Evolutionary conservation across 2,113 vertebrate genomes (phyloP).

Genomic region (Oncorhynchus nerka): DNA sequence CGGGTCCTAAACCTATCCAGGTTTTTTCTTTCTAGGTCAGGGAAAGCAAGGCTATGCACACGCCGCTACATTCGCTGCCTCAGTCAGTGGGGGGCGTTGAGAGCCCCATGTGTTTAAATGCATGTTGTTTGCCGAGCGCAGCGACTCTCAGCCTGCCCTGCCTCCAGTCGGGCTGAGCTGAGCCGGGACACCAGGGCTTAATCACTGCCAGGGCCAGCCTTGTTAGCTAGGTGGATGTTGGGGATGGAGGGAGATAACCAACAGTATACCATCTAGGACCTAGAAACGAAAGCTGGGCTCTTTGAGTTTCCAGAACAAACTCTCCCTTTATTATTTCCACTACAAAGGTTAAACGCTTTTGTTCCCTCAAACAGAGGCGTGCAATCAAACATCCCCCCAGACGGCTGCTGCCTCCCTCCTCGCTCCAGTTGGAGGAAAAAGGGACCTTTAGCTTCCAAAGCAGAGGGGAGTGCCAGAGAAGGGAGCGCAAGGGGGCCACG

Average conservation of each 20-base stretch:
- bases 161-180: constrained; percentile 14
- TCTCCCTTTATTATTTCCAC: constrained; percentile 45
- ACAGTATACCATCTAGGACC: constrained; percentile 22
- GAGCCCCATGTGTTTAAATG: constrained; percentile 38
- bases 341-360: constrained; percentile 66
- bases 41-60: constrained; percentile 20
- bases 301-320: constrained; percentile 43
- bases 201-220: constrained; percentile 32
- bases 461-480: constrained; percentile 41
- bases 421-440: constrained; percentile 48
- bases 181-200: constrained; percentile 18
- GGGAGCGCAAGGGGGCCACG: background rate
- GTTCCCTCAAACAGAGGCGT: constrained; percentile 49
- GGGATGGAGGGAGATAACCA: constrained; percentile 16
- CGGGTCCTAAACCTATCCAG: constrained; percentile 33
- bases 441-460: constrained; percentile 40
- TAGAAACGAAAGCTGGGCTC: constrained; percentile 27
- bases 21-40: constrained; percentile 40
- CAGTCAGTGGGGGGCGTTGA: constrained; percentile 25
- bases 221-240: constrained; percentile 31
- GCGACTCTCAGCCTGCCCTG: constrained; percentile 12
- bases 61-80: background rate
- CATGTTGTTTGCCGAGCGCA: constrained; percentile 14
- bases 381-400: constrained; percentile 52
- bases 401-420: constrained; percentile 10